Base-by-base conservation (phyloP, 2,888 invertebrate genomes). In the Diabrotica balteata region DNA sequence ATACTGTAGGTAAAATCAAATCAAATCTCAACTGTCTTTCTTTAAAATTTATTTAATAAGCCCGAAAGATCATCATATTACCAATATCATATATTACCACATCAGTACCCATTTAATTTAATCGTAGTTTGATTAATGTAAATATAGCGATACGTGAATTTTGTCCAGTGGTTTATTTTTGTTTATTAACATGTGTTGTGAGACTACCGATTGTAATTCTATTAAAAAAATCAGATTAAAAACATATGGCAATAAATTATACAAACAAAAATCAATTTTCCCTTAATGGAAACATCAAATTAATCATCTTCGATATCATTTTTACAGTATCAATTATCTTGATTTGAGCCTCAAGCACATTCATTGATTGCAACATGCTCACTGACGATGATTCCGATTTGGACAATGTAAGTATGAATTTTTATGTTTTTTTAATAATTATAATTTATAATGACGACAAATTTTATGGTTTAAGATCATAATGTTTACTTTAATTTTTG, bases 161-260 rank as follows among this genome's bases (percentile, higher is more conserved):
- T 32, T 32, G 32, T 32, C 32, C 32, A 32, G 32, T 32, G 5
- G 32, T 32, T 32, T 32, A 32, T 32, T 32, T 32, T 32, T 32
- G 32, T 32, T 32, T 32, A 32, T 32, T 5, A 32, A 32, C 32
- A 32, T 32, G 1, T 32, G 32, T 32, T 32, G 32, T 32, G 32
- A 32, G 32, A 32, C 32, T 32, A 32, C 32, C 32, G 32, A 32
- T 5, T 1, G 32, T 32, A 5, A 32, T 32, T 32, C 32, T 32
- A 32, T 32, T 32, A 32, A 32, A 32, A 32, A 32, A 32, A 32
- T 32, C 32, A 32, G 42, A 42, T 54, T 54, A 57, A 57, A 57
- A 67, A 59, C 65, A 68, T 68, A 68, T 68, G 68, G 68, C 47
- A 60, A 51, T 62, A 68, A 61, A 55, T 59, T 60, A 11, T 49